A percentile compares a stretch with the other conserved stretches of the same genome.
Conservation (phyloP, 2,797 vertebrate genomes). For the Cyclura pinguis region DNA sequence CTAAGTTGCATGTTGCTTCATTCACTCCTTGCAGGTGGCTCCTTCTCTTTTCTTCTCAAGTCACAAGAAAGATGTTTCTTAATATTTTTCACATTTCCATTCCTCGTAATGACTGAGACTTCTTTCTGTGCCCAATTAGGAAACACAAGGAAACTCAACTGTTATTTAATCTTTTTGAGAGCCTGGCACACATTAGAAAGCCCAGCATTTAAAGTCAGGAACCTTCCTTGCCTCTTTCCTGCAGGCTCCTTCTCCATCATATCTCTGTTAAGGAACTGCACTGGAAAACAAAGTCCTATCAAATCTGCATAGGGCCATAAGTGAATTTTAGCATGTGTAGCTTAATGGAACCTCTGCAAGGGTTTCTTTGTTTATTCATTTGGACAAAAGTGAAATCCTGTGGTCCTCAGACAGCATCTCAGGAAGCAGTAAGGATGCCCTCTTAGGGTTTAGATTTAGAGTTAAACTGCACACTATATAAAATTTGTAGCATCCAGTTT, state of each 20-base stretch:
- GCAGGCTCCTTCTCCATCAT: not conserved
- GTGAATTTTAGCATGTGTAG: not conserved
- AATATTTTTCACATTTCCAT: not conserved
- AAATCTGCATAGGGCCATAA: not conserved
- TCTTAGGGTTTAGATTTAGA: too few species aligned
- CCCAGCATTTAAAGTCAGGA: not conserved
- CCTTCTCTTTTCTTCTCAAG: not conserved
- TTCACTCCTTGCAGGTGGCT: slow-evolving; percentile 8
- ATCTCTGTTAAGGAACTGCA: not conserved
- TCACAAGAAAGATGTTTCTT: slow-evolving; percentile 1
- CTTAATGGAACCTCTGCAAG: not conserved
- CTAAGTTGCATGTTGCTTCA: not conserved
- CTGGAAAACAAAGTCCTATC: not conserved
- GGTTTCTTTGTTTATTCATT: not conserved
- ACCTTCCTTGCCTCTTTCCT: not conserved
- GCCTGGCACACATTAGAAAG: not conserved
- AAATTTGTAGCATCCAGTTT: too few species aligned
- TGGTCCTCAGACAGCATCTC: too few species aligned
- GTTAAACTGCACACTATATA: too few species aligned
- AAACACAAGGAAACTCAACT: not conserved
- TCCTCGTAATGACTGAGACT: not conserved
- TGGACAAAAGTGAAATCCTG: too few species aligned
- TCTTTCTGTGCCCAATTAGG: not conserved
- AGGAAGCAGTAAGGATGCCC: too few species aligned
- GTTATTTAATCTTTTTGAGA: not conserved